Base-by-base conservation (phyloP, 2,797 vertebrate genomes). In the Cryptoprocta ferox region DNA sequence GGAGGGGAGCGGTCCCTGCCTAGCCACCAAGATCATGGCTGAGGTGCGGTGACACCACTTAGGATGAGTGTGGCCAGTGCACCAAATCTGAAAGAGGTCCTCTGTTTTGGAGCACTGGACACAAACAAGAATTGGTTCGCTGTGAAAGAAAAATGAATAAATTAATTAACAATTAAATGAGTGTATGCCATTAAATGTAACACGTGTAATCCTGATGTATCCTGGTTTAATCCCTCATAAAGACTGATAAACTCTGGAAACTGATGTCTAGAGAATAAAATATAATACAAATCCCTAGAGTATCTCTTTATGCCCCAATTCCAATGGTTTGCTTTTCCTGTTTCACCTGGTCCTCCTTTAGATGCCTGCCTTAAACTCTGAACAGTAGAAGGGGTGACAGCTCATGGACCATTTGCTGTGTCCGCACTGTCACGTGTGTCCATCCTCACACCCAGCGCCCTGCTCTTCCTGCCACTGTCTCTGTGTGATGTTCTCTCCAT, bases 401-500 rank as follows among this genome's bases (percentile, higher is more conserved):
- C 30, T 63, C 6, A 0, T 0, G 6, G 2, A 2, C 18, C 10
- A 0, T 37, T 50, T 35, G 53, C 21, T 21, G 21, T 16, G 35
- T 37, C 10, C 2, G 5, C 35, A 1, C 19, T 39, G 14, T 10
- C 14, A 1, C 14, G 68, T 6, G 3, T 48, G 7, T 14, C 13
- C 6, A 0, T 14, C 39, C 71, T 53, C 39, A 2, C 4, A 6
- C 2, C 18, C 18, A 10, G n/a, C 18, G 2, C 0, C 0, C 19
- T 30, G 26, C 19, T 18, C 21, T 68, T 19, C 0, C 5, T 0
- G 3, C 3, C 1, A 9, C 35, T 11, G 42, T 71, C 37, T 12
- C 15, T 8, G 14, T 1, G 0, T 18, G 71, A 24, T 2, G 11
- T 30, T n/a, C 42, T 35, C 13, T 87, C 56, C 6, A 0, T 16